Percentiles rank a stretch among this genome's conserved stretches.
Conservation (phyloP, 2,797 vertebrate genomes). For the Hypotaenidia philippensis region DNA sequence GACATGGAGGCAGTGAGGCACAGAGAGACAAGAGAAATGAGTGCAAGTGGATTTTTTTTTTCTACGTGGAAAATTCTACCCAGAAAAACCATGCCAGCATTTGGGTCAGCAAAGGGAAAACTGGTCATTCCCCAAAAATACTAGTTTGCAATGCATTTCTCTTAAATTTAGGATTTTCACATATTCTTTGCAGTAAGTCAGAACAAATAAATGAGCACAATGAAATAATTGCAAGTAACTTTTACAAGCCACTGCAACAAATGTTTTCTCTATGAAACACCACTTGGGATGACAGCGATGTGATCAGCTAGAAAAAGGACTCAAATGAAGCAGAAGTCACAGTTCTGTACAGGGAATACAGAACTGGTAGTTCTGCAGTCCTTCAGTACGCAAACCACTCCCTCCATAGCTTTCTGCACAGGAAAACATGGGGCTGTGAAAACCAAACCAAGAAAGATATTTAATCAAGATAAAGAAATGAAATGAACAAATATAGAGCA, state of each 20-base stretch:
- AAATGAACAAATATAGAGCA: neutral
- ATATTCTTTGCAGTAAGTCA: neutral
- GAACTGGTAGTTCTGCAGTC: neutral
- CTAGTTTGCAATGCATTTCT: neutral
- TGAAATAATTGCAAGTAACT: neutral
- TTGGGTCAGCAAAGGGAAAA: neutral
- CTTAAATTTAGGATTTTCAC: neutral
- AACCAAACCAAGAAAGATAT: neutral
- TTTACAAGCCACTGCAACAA: neutral
- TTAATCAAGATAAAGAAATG: neutral
- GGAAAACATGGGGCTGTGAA: neutral
- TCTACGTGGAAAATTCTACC: neutral
- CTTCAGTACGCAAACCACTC: neutral
- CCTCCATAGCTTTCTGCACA: neutral
- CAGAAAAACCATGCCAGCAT: neutral
- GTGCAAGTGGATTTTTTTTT: neutral
- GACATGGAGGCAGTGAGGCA: neutral
- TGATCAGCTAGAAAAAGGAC: neutral
- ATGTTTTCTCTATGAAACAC: neutral
- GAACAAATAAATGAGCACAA: neutral
- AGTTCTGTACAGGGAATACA: neutral
- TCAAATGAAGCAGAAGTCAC: neutral
- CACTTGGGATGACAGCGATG: neutral
- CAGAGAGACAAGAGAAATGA: neutral
- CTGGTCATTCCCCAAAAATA: neutral